Evolutionary conservation across 2,113 vertebrate genomes (phyloP), one percentile per base, ranked within the genome.

Genomic region (Ornithorhynchus anatinus): DNA sequence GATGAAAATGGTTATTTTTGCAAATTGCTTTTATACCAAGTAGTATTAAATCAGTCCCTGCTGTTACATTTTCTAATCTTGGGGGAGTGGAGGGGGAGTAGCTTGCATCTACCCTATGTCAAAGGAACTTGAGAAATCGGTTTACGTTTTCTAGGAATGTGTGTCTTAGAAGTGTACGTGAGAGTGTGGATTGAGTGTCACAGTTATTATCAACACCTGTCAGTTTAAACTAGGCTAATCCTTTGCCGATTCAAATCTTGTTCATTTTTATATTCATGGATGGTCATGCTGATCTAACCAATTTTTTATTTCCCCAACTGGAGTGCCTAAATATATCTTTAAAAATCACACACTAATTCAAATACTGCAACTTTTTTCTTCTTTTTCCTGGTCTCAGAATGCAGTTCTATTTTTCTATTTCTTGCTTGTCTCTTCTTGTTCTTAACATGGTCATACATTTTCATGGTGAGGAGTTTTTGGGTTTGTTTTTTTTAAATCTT

Each of bases 191-290:
- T 67, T 36, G 63, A 58, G 57, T 73, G 77, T 79, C 72, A 70
- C 64, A 59, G 71, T 84, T 78, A 77, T 80, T 80, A 68, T 22
- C 79, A 70, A 80, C 82, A 80, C 85, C 81, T 82, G 85, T 87
- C 85, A 80, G 71, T 84, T 74, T 64, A 39, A 78, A 71, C 60
- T 67, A 76, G 61, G 74, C 80, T 43, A 75, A 44, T 85, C 77
- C 64, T 85, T 80, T 78, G 64, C 79, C 77, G 80, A 76, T 79
- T 87, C 82, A 82, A 22, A 79, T 80, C 82, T 73, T 54, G 79
- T 74, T 59, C 75, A 1, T 80, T 84, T 84, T 77, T 84, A 71
- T 85, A 87, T 82, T 85, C 85, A 85, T 80, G 59, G 44, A 87
- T 85, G 82, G 84, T 77, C 85, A 73, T 76, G 79, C 79, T 78